Evolutionary conservation across 2,888 invertebrate genomes (phyloP).

Genomic region (Drosophila quinaria): DNA sequence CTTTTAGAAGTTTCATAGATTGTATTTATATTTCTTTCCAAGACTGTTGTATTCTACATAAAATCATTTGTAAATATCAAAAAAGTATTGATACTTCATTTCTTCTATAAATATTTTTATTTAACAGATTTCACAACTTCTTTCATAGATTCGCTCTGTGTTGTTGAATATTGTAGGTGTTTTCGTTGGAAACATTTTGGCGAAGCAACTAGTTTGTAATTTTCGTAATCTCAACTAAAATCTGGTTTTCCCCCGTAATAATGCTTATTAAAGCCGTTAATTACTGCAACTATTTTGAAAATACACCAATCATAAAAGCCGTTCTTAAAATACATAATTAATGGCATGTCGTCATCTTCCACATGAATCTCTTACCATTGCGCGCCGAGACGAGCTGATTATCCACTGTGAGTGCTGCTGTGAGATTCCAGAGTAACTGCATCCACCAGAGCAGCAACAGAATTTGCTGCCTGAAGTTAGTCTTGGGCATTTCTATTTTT

Average conservation of each 20-base stretch:
- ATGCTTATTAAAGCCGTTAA: conserved; percentile 19
- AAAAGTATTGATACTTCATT: neutral
- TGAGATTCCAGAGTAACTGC: conserved; percentile 45
- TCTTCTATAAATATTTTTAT: neutral
- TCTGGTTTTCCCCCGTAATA: neutral
- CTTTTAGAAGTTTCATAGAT: no score
- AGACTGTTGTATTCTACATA: no score
- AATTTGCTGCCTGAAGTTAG: conserved; percentile 21
- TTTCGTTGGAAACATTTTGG: neutral
- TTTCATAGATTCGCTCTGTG: neutral
- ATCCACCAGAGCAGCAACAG: conserved; percentile 47
- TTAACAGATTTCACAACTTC: neutral
- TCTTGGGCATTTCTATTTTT: conserved; percentile 28
- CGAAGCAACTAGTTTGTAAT: neutral
- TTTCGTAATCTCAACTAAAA: conserved; percentile 11
- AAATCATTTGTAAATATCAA: no score
- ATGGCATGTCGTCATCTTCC: neutral
- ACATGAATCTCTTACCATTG: conserved; percentile 82
- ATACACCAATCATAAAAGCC: neutral
- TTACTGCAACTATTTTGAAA: conserved; percentile 3
- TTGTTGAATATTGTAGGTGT: neutral
- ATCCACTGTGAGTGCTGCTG: conserved; percentile 82
- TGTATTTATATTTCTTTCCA: no score
- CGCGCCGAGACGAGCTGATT: conserved; percentile 85
- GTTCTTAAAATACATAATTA: conserved; percentile 17